Evolutionary conservation across 2,888 invertebrate genomes (phyloP), one percentile per base, ranked within the genome.

Genomic region (Spilosoma lubricipeda): DNA sequence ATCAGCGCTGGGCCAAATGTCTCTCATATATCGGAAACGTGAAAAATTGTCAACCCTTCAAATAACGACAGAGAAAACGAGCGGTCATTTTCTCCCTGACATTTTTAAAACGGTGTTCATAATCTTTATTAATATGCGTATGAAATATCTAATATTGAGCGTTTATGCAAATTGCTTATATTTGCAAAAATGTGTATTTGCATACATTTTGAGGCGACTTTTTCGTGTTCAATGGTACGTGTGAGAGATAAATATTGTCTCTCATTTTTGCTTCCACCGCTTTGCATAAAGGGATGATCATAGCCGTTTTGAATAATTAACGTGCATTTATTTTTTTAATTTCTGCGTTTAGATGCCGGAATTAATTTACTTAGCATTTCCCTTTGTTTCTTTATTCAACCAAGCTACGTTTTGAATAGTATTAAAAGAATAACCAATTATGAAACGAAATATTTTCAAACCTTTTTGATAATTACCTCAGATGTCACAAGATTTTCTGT

Each of bases 201-300:
- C 93, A 93, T 93, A 90, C 86, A 92, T 87, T 92, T 92, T 90
- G 92, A 87, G 92, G 90, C 87, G 90, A 91, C 91, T 89, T 90
- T 92, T 87, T 85, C 85, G 88, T 92, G 93, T 90, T 91, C 91
- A 93, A 93, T 93, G 93, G 89, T 85, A 90, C 93, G 93, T 91
- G 87, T 86, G 90, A 89, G 91, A 86, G 87, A 93, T 93, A 92
- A 93, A 93, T 93, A 93, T 92, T 91, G 90, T 91, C 89, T 89
- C 88, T 88, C 88, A 83, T 90, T 91, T 90, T 89, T 86, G 86
- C 84, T 81, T 82, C 75, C 52, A 72, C 15, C 77, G 80, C 88
- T 93, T 89, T 88, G 86, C 91, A 90, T 92, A 92, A 92, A 88
- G 88, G 88, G 90, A 84, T 77, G 86, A 78, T 83, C 87, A 88